phyloP scores from a whole-genome alignment of 2,888 invertebrate species.

The Dermolepida albohirtum region DNA sequence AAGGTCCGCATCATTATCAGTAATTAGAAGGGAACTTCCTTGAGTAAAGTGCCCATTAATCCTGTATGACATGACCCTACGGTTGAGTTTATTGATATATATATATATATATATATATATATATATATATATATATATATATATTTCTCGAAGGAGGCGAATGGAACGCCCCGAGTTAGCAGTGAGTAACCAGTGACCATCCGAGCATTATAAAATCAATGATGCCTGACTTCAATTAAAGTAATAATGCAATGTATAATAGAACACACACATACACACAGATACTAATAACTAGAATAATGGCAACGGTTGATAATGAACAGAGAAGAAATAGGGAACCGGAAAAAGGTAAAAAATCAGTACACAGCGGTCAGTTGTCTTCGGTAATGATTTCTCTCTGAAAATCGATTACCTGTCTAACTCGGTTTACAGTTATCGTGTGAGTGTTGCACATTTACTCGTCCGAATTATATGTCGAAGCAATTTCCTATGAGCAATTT shows the following conservation, averaged over 20 bases:
- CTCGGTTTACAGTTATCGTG: constrained; percentile 17
- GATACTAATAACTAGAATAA: background rate
- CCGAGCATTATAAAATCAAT: constrained; percentile 21
- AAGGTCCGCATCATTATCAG: background rate
- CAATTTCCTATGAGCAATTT: too few species aligned
- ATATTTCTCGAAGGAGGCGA: background rate
- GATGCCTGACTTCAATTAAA: constrained; percentile 27
- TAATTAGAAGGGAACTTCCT: constrained; percentile 16
- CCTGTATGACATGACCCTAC: background rate
- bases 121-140: background rate
- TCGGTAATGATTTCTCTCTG: constrained; percentile 27
- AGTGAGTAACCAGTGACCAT: constrained; percentile 4
- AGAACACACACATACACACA: constrained; percentile 14
- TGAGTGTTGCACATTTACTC: background rate
- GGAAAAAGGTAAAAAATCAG: background rate
- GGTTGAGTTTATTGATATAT: constrained; percentile 3
- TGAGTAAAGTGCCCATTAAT: constrained; percentile 14
- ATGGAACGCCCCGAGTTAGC: background rate
- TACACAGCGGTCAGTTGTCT: background rate
- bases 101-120: background rate
- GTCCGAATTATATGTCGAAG: too few species aligned
- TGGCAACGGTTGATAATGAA: constrained; percentile 16
- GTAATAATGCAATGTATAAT: constrained; percentile 26
- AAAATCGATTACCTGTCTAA: constrained; percentile 21
- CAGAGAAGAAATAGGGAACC: constrained; percentile 17